Conservation (phyloP, 2,113 vertebrate genomes). For the Haplochromis vanheusdeni region DNA sequence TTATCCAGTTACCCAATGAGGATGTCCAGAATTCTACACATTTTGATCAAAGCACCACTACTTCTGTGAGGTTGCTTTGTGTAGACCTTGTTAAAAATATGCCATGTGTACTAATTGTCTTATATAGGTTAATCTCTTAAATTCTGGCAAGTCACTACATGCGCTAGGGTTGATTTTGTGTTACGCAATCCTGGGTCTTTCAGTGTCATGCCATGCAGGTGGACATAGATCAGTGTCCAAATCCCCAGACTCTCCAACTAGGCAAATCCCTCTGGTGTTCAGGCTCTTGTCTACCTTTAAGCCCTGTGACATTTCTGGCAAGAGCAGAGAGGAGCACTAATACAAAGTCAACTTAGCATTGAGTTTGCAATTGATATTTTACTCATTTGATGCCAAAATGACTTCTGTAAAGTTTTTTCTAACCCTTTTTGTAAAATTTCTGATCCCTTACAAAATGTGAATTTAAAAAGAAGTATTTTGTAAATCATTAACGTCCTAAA, state of each 20-base stretch:
- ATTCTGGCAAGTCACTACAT: background rate
- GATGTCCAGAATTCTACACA: background rate
- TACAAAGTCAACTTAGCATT: background rate
- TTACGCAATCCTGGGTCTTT: conserved; percentile 27
- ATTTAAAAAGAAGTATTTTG: background rate
- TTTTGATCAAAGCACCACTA: background rate
- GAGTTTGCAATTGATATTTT: background rate
- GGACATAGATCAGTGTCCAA: conserved; percentile 55
- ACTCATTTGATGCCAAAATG: background rate
- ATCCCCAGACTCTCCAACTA: conserved; percentile 47
- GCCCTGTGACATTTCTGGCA: conserved; percentile 2
- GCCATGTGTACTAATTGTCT: background rate
- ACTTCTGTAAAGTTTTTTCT: background rate
- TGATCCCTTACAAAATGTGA: background rate
- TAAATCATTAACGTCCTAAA: background rate
- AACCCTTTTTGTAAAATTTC: background rate
- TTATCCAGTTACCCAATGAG: background rate
- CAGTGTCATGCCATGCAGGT: conserved; percentile 3
- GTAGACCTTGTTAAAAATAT: background rate
- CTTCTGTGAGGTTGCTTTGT: background rate
- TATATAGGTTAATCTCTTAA: background rate
- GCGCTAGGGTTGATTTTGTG: background rate
- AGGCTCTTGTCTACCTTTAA: conserved; percentile 39
- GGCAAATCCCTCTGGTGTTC: conserved; percentile 51
- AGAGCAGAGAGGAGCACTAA: background rate